Conservation (phyloP, 1,140 invertebrate genomes). For the Centruroides sculpturatus region DNA sequence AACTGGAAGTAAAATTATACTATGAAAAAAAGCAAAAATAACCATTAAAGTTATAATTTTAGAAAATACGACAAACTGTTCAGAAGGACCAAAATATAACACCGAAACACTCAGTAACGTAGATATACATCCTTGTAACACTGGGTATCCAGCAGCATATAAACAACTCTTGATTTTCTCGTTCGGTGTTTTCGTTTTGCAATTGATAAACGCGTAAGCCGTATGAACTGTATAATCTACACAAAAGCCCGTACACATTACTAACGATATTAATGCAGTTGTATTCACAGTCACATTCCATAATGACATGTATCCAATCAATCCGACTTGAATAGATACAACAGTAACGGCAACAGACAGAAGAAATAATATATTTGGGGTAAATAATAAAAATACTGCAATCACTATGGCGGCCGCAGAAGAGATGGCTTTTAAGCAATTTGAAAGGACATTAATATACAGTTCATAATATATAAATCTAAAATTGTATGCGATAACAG, state of each 20-base stretch:
- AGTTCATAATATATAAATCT: slow-evolving; percentile 77
- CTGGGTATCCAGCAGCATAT: slow-evolving; percentile 77
- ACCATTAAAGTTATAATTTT: slow-evolving; percentile 97
- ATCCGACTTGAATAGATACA: slow-evolving; percentile 81
- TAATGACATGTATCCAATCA: slow-evolving; percentile 87
- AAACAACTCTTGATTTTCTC: slow-evolving; percentile 70
- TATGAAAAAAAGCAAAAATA: slow-evolving; percentile 83
- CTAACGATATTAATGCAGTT: slow-evolving; percentile 95
- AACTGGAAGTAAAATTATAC: slow-evolving; percentile 77
- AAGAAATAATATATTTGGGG: slow-evolving; percentile 81
- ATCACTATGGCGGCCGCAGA: slow-evolving; percentile 79
- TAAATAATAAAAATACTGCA: slow-evolving; percentile 85
- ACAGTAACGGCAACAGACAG: slow-evolving; percentile 91
- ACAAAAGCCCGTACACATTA: slow-evolving; percentile 96
- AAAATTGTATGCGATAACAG: slow-evolving; percentile 80
- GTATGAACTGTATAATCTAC: slow-evolving; percentile 96
- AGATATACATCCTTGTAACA: slow-evolving; percentile 81
- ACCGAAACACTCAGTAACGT: slow-evolving; percentile 81
- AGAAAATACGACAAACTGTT: slow-evolving; percentile 93
- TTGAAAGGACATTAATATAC: slow-evolving; percentile 72
- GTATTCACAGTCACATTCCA: slow-evolving; percentile 91
- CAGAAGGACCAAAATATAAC: slow-evolving; percentile 73
- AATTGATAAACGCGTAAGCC: slow-evolving; percentile 89
- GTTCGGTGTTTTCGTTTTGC: slow-evolving; percentile 27
- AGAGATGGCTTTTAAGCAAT: slow-evolving; percentile 53